phyloP scores from a whole-genome alignment of 1,140 invertebrate species.

The Zaprionus taronus region DNA sequence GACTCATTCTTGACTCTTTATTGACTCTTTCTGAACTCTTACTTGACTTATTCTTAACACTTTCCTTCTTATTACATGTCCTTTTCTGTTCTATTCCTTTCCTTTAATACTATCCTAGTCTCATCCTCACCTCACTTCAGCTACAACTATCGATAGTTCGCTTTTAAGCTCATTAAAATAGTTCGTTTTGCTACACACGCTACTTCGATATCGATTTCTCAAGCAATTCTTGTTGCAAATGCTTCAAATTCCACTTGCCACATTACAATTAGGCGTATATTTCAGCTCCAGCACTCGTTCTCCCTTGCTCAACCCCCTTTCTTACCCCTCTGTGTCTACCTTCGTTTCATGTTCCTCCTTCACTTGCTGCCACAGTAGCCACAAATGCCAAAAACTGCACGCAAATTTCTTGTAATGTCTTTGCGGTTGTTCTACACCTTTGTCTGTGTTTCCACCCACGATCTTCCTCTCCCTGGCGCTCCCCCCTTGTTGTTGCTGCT shows the following conservation, averaged over 20 bases:
- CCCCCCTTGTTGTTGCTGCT: conserved; percentile 30
- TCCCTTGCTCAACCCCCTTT: not conserved
- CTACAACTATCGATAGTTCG: too few relatives aligned
- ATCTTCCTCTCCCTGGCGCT: not conserved
- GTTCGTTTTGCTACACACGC: too few relatives aligned
- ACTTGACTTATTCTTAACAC: too few relatives aligned
- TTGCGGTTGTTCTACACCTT: conserved; percentile 34
- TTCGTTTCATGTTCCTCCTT: not conserved
- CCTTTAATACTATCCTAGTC: not conserved
- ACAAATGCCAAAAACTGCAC: conserved; percentile 59
- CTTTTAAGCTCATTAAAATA: too few relatives aligned
- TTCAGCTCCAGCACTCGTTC: not conserved
- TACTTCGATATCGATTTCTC: not conserved
- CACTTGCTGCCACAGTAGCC: conserved; percentile 20
- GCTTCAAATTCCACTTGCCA: conserved; percentile 5
- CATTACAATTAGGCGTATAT: conserved; percentile 15
- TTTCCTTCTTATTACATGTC: too few relatives aligned
- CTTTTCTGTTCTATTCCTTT: too few relatives aligned
- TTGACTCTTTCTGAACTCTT: too few relatives aligned
- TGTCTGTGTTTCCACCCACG: conserved; percentile 5
- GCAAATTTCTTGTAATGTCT: conserved; percentile 63
- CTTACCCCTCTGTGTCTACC: not conserved
- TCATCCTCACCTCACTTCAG: too few relatives aligned
- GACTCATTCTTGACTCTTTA: not conserved
- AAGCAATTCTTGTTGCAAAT: not conserved